Evolutionary conservation across 1,140 invertebrate genomes (phyloP).

Genomic region (Colletes latitarsis): DNA sequence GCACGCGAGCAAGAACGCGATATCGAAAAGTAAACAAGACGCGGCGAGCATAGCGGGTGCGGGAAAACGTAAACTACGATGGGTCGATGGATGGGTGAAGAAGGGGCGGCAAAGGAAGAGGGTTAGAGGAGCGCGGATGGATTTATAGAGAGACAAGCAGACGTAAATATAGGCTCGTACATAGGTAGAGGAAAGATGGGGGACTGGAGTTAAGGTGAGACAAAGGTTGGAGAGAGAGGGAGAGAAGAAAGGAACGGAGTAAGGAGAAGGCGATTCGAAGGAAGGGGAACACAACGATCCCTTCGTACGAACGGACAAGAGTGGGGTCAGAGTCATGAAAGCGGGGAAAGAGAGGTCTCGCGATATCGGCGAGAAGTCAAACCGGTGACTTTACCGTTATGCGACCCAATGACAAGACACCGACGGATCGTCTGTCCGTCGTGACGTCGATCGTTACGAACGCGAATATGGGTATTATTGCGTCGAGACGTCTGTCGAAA

Average conservation of each 20-base stretch:
- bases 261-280: not conserved
- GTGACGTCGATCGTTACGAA: slow-evolving; percentile 31
- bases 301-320: not conserved
- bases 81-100: slow-evolving; percentile 36
- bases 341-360: slow-evolving; percentile 16
- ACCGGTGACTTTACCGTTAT: slow-evolving; percentile 75
- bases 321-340: not conserved
- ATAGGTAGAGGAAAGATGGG: slow-evolving; percentile 34
- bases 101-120: not conserved
- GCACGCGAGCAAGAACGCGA: slow-evolving; percentile 22
- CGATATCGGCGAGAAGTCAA: slow-evolving; percentile 62
- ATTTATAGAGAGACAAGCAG: slow-evolving; percentile 49
- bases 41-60: not conserved
- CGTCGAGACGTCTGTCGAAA: not conserved
- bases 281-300: slow-evolving; percentile 6
- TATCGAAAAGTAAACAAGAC: slow-evolving; percentile 46
- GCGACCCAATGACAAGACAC: slow-evolving; percentile 78
- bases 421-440: slow-evolving; percentile 43
- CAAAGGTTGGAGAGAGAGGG: slow-evolving; percentile 26
- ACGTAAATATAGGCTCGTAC: slow-evolving; percentile 48
- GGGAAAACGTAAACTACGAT: slow-evolving; percentile 31
- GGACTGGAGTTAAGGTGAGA: slow-evolving; percentile 20
- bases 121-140: slow-evolving; percentile 23
- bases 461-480: not conserved
- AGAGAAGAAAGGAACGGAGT: slow-evolving; percentile 2